phyloP scores from a whole-genome alignment of 2,797 vertebrate genomes.

The Danio kyathit region DNA sequence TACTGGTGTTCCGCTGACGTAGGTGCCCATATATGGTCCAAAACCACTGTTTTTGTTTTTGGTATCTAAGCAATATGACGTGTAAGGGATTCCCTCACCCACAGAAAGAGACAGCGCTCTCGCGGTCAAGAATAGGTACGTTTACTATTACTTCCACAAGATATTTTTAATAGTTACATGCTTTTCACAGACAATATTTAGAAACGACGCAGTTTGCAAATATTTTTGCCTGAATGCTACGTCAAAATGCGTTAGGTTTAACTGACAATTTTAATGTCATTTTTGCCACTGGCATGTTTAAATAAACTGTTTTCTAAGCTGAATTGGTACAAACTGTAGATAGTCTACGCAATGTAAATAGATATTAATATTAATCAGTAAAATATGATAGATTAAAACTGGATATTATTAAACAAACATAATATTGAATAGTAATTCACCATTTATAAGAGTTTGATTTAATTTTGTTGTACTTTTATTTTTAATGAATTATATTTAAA shows the following conservation, averaged over 20 bases:
- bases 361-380: neutral
- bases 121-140: constrained; percentile 85
- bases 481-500: neutral
- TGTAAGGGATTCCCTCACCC: constrained; percentile 97
- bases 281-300: neutral
- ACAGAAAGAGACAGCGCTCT: constrained; percentile 78
- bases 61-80: constrained; percentile 97
- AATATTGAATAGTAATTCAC: neutral
- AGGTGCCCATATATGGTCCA: constrained; percentile 93
- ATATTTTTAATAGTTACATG: constrained; percentile 80
- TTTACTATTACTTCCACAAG: constrained; percentile 75
- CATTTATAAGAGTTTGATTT: neutral
- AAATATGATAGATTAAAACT: neutral
- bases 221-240: constrained; percentile 60
- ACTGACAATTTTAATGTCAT: neutral
- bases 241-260: neutral
- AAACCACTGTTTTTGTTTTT: constrained; percentile 90
- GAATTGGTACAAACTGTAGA: too few species aligned
- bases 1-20: constrained; percentile 96
- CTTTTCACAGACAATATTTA: constrained; percentile 71
- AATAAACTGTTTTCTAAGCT: neutral
- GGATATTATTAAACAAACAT: neutral
- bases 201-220: constrained; percentile 58
- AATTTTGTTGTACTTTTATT: neutral
- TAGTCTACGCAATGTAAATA: too few species aligned